Evolutionary conservation across 1,140 invertebrate species (phyloP), one percentile per base, ranked within the genome.

Genomic region (Apis laboriosa): DNA sequence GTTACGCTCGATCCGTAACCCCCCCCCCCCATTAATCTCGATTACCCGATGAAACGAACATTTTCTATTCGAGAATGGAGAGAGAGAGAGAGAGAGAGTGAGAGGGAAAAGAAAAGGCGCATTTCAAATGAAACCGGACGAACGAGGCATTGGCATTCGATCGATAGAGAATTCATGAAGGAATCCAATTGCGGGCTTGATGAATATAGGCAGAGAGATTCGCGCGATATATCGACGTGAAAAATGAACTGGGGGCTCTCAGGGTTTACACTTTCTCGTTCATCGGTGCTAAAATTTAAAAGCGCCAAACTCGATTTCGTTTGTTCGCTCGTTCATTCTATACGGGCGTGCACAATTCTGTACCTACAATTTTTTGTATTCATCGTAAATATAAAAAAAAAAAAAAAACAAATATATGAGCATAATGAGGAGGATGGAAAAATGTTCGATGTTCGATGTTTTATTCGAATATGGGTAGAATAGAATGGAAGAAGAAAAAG

Each of bases 1-100:
- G 53, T 49, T 9, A 67, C 43, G 5, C n/a, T n/a, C 24, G 12
- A 63, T 24, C 24, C 11, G 55, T 15, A 17, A 70, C 53, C 53
- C 34, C 34, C 53, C 53, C 34, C 34, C 68, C 34, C 71, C 86
- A 87, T 88, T 87, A 88, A 88, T 88, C 86, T 88, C 73, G 86
- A 88, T 88, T 88, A 88, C 60, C 55, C 70, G 71, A 73, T 53
- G 86, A 72, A 87, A 60, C 60, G 53, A 64, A 58, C 61, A 75
- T 87, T 86, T 68, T 56, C 55, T 43, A 34, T 76, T 76, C 61
- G 55, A 70, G 51, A 13, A 64, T 66, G 64, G 11, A 70, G 34
- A 43, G 34, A 43, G 34, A 43, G 34, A 43, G 34, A 34, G 34
- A 43, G 34, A 43, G 34, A 43, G 34, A 43, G 34, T 7, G 34